Evolutionary conservation across 30 jellyfish, hydroid and myxozoan species (phyloP).

Genomic region (Aurelia aurita): DNA sequence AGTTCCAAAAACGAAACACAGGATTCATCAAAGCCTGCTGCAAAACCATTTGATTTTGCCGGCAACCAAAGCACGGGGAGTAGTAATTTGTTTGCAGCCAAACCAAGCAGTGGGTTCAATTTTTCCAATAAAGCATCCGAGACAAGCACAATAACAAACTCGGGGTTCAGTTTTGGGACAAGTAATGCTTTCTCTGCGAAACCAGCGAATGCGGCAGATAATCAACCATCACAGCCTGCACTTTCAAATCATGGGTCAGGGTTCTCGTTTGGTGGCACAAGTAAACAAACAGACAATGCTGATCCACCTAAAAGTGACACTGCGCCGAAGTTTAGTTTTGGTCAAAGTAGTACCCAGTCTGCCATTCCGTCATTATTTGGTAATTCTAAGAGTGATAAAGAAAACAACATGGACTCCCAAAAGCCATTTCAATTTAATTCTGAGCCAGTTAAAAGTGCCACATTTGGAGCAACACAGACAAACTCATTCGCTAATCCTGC

Average conservation of each 20-base stretch:
- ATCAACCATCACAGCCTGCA: neutral
- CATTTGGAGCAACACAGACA: constrained; percentile 2
- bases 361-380: constrained; percentile 10
- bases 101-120: neutral
- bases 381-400: neutral
- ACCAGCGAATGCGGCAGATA: neutral
- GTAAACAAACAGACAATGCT: neutral
- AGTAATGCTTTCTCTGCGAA: neutral
- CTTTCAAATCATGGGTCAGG: neutral
- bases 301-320: neutral
- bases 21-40: neutral
- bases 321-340: constrained; percentile 13
- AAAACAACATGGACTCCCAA: neutral
- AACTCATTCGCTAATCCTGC: neutral
- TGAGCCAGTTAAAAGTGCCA: neutral
- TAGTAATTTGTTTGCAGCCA: neutral
- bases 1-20: neutral
- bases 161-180: constrained; percentile 13
- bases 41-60: neutral
- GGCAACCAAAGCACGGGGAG: neutral
- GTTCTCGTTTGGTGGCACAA: neutral
- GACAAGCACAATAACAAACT: neutral
- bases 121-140: neutral
- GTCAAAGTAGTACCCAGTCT: constrained; percentile 10
- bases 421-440: constrained; percentile 11